Base-by-base conservation (phyloP, 1,140 invertebrate genomes). In the Leptoteleia sp. region DNA sequence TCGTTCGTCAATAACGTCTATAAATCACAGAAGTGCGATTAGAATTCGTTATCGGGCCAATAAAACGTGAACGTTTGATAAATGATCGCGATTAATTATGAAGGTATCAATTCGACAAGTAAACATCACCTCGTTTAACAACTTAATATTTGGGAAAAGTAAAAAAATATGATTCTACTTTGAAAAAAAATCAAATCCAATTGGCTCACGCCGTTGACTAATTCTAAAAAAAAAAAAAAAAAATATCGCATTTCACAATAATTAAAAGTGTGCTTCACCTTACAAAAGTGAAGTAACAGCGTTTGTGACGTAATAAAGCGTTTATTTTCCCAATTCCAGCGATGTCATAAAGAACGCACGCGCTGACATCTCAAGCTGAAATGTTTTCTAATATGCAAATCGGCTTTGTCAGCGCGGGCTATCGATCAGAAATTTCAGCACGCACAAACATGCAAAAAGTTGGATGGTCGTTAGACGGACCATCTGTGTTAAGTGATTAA, bases 331-430 rank as follows among this genome's bases (percentile, higher is more conserved):
- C 29, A 54, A 71, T 71, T 71, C 7, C 19, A 62, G 50, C 29
- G 40, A 25, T 7, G 35, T 40, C 35, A 50, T 52, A 42, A 59
- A 25, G 37, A 71, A 11, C 12, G 33, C 4, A n/a, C 33, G 31
- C 22, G 42, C 43, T 16, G 35, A 43, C 17, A 35, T 45, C 27
- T 54, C 17, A 19, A 12, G n/a, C 8, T 50, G 22, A 40, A 59
- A 52, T 43, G n/a, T 31, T 54, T 54, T 45, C 38, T 12, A 52
- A 55, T 54, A 71, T 71, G 67, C 55, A 61, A 48, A 71, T 71
- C 7, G 8, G 3, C 16, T 12, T n/a, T 9, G 33, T 50, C 43
- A 9, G 17, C n/a, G 12, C 40, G 11, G 27, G 9, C 33, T 35
- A 43, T 42, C 37, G 45, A 38, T 64, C 59, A 64, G 16, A 50